phyloP scores from a whole-genome alignment of 2,888 invertebrate genomes.

The Drosophila colorata region DNA sequence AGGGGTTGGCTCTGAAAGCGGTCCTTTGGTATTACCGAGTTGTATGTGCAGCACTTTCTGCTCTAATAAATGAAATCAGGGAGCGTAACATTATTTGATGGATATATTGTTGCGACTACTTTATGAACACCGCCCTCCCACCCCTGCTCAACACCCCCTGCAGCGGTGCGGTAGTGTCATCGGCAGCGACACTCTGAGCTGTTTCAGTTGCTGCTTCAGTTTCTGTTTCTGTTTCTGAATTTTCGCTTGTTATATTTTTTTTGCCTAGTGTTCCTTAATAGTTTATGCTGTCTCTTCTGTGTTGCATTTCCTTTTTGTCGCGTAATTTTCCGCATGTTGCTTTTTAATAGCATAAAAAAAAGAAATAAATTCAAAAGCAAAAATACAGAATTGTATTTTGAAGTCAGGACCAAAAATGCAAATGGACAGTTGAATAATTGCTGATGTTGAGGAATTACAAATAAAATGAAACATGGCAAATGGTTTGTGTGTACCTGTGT shows the following conservation, averaged over 20 bases:
- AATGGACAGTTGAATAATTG: constrained; percentile 72
- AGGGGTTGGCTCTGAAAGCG: not conserved
- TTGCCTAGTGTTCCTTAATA: constrained; percentile 54
- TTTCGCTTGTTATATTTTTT: constrained; percentile 13
- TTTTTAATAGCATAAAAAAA: constrained; percentile 44
- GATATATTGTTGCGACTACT: constrained; percentile 76
- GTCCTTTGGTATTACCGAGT: constrained; percentile 41
- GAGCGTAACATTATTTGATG: constrained; percentile 83
- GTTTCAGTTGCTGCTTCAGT: constrained; percentile 18
- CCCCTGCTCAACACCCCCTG: not conserved
- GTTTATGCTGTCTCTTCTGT: constrained; percentile 57
- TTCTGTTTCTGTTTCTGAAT: constrained; percentile 12
- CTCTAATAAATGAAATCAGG: constrained; percentile 84
- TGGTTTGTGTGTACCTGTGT: not conserved
- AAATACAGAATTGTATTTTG: not conserved
- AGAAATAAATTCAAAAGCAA: not conserved
- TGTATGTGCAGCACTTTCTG: constrained; percentile 78
- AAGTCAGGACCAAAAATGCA: constrained; percentile 43
- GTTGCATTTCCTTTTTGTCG: constrained; percentile 64
- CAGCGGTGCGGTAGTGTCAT: not conserved
- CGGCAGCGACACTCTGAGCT: constrained; percentile 28
- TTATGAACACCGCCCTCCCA: constrained; percentile 8
- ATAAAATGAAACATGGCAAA: constrained; percentile 12
- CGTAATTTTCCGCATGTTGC: constrained; percentile 79
- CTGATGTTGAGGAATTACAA: constrained; percentile 50